Evolutionary conservation across 2,888 invertebrate species (phyloP).

Genomic region (Pseudolycoriella hygida): DNA sequence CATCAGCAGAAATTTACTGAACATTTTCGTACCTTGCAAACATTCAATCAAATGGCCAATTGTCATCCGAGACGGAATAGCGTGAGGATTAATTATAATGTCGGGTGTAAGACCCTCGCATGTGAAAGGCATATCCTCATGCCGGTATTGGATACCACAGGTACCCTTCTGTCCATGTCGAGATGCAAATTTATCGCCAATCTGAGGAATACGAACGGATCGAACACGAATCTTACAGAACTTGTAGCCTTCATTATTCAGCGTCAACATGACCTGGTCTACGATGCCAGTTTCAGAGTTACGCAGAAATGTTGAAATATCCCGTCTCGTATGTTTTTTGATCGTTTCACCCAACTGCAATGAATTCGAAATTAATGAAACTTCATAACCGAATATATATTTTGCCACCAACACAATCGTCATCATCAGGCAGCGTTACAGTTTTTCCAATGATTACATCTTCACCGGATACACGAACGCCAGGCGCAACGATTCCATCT

Average conservation of each 20-base stretch:
- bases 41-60: conserved; percentile 99
- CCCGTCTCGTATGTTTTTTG: conserved; percentile 79
- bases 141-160: conserved; percentile 51
- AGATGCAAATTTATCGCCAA: conserved; percentile 99
- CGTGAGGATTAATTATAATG: conserved; percentile 99
- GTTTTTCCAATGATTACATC: conserved; percentile 99
- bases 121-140: conserved; percentile 93
- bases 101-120: conserved; percentile 96
- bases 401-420: conserved; percentile 59
- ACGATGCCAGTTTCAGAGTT: conserved; percentile 99
- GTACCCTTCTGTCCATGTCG: conserved; percentile 95
- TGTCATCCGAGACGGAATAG: conserved; percentile 99
- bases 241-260: conserved; percentile 97
- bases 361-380: too few species aligned
- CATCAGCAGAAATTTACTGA: too few species aligned
- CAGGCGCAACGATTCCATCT: conserved; percentile 98
- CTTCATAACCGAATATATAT: conserved; percentile 6
- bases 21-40: conserved; percentile 54
- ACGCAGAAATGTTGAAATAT: conserved; percentile 95
- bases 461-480: conserved; percentile 96
- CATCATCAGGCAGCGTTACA: conserved; percentile 87
- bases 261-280: conserved; percentile 97
- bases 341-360: conserved; percentile 82
- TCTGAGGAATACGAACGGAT: conserved; percentile 96
- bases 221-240: conserved; percentile 98